These are phyloP conservation scores for Ips nitidus DNA, from an alignment of 1,140 invertebrate species.

Conservation along the genomic window DNA sequence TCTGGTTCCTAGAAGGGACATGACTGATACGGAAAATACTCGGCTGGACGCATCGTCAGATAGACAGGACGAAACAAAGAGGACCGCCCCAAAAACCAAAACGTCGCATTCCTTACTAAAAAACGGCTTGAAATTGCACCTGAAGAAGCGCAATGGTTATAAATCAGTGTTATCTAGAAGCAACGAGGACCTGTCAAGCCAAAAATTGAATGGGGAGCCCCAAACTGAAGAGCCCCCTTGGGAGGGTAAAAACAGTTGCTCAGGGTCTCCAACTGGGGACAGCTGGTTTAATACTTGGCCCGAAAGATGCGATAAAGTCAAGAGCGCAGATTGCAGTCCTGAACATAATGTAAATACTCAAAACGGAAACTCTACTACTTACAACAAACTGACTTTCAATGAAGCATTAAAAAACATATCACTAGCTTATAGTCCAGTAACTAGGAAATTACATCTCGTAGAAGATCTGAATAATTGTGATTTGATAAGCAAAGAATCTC, in stretches of 20 bases:
- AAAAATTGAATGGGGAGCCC: neutral
- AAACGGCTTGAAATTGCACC: conserved; percentile 30
- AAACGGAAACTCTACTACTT: conserved; percentile 35
- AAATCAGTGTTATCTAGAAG: conserved; percentile 28
- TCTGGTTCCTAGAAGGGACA: conserved; percentile 24
- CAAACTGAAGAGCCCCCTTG: too few species aligned
- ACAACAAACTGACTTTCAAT: conserved; percentile 50
- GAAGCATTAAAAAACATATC: conserved; percentile 59
- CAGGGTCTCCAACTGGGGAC: conserved; percentile 30
- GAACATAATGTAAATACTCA: conserved; percentile 28
- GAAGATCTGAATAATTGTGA: conserved; percentile 38
- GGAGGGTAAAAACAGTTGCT: conserved; percentile 8
- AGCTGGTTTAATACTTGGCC: conserved; percentile 54
- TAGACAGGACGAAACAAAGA: conserved; percentile 7
- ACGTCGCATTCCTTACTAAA: neutral
- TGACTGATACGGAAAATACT: conserved; percentile 28
- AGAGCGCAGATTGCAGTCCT: conserved; percentile 40
- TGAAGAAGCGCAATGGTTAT: conserved; percentile 25
- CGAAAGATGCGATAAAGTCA: conserved; percentile 49
- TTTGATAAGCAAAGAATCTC: conserved; percentile 38
- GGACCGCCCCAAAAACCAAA: conserved; percentile 22
- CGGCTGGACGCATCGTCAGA: conserved; percentile 14
- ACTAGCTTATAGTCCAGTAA: conserved; percentile 56
- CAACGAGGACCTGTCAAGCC: conserved; percentile 25
- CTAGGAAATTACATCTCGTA: conserved; percentile 54